A percentile compares a stretch with the other conserved stretches of the same genome.
These are phyloP conservation scores for Falco rusticolus DNA, from an alignment of 2,797 vertebrate species.

Conservation along the genomic window DNA sequence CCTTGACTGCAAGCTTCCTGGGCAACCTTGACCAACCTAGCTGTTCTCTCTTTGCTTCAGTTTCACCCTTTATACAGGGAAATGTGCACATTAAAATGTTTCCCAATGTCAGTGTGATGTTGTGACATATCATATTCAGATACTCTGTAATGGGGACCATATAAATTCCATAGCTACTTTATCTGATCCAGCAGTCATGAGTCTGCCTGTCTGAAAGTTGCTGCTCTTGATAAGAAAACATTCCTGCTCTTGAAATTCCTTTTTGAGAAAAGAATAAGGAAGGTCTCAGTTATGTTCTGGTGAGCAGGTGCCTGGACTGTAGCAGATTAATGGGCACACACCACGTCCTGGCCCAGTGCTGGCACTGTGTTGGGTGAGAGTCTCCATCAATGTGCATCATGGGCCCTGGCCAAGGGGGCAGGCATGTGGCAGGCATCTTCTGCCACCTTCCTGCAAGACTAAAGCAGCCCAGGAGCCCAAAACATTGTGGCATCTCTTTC, in stretches of 20 bases:
- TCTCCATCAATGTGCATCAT: rapidly evolving
- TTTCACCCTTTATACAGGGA: not conserved
- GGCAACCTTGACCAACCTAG: not conserved
- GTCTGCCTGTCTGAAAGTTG: conserved; percentile 46
- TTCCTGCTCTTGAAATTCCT: conserved; percentile 50
- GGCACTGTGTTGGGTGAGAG: not conserved
- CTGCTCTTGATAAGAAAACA: conserved; percentile 46
- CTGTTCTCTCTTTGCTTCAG: not conserved
- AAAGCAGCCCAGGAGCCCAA: not conserved
- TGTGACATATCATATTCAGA: conserved; percentile 44
- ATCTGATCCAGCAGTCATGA: conserved; percentile 54
- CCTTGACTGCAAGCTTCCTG: not conserved
- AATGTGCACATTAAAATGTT: not conserved
- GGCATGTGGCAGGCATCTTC: not conserved
- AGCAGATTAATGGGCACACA: not conserved
- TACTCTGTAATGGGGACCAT: conserved; percentile 5
- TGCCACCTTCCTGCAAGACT: not conserved
- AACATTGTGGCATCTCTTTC: not conserved
- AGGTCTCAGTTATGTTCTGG: conserved; percentile 24
- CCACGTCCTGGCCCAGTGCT: not conserved
- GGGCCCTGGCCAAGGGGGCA: not conserved
- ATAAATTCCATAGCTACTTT: conserved; percentile 61
- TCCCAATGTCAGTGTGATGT: not conserved
- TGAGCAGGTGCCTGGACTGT: conserved; percentile 41
- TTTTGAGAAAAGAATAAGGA: not conserved